phyloP scores from a whole-genome alignment of 2,888 invertebrate genomes.

The Mellilla xanthometata region DNA sequence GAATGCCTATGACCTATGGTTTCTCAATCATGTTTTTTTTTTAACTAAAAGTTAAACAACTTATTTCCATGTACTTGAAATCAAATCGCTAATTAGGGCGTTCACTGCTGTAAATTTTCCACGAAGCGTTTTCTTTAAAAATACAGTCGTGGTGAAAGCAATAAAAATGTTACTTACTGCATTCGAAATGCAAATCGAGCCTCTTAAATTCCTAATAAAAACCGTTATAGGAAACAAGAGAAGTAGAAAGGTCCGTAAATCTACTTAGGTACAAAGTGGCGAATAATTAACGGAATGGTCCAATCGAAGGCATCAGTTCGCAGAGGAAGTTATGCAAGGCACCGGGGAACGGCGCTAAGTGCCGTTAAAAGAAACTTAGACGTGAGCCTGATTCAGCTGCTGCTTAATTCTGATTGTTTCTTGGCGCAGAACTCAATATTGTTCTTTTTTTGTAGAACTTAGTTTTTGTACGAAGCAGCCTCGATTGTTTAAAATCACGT shows the following conservation, averaged over 20 bases:
- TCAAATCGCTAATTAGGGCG: constrained; percentile 18
- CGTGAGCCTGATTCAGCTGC: constrained; percentile 74
- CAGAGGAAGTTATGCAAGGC: constrained; percentile 63
- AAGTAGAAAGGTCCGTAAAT: constrained; percentile 69
- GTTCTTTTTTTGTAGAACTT: too few species aligned
- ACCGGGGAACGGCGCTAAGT: constrained; percentile 64
- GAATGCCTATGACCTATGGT: too few species aligned
- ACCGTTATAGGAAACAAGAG: constrained; percentile 59
- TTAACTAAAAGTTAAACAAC: neutral
- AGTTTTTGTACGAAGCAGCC: too few species aligned
- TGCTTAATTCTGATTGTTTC: constrained; percentile 79
- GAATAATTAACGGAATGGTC: constrained; percentile 82
- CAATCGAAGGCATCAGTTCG: constrained; percentile 79
- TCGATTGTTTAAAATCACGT: too few species aligned
- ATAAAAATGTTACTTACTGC: constrained; percentile 45
- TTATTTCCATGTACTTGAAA: constrained; percentile 8
- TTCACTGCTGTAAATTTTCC: constrained; percentile 18
- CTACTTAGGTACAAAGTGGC: constrained; percentile 81
- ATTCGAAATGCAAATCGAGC: constrained; percentile 59
- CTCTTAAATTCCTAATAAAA: constrained; percentile 61
- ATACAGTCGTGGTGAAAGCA: constrained; percentile 41
- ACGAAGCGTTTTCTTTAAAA: constrained; percentile 29
- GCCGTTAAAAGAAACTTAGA: constrained; percentile 82
- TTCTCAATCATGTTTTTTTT: too few species aligned
- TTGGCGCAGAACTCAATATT: constrained; percentile 69